Percentiles rank a stretch among this genome's conserved stretches.
Conservation (phyloP, 2,888 invertebrate genomes). For the Chymomyza caudatula region DNA sequence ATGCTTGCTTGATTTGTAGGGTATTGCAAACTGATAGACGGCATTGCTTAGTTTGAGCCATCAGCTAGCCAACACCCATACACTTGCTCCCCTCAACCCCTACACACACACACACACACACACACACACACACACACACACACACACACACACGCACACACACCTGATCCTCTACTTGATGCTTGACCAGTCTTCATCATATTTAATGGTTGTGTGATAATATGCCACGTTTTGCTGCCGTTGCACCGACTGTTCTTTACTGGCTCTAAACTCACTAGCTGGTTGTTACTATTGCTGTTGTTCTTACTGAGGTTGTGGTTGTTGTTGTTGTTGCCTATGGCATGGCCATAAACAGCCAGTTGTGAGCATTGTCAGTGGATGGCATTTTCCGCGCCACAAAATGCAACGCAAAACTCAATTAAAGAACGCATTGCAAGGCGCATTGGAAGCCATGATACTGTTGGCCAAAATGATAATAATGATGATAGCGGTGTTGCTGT, state of each 20-base stretch:
- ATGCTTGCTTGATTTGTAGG: neutral
- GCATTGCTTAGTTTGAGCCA: neutral
- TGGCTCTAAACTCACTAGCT: neutral
- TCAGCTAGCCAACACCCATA: neutral
- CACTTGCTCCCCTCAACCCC: neutral
- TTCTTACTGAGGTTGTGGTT: constrained; percentile 4
- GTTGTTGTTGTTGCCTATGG: constrained; percentile 32
- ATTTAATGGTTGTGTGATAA: constrained; percentile 72
- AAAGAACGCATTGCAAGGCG: constrained; percentile 67
- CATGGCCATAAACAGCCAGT: constrained; percentile 66
- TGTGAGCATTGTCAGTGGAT: constrained; percentile 9
- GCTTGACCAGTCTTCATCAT: constrained; percentile 67
- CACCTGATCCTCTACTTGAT: neutral
- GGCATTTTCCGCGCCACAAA: constrained; percentile 33
- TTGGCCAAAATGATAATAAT: constrained; percentile 33
- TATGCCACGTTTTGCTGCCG: constrained; percentile 61
- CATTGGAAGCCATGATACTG: constrained; percentile 55
- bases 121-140: neutral
- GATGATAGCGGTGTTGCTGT: constrained; percentile 16
- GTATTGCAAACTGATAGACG: neutral
- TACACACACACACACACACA: neutral
- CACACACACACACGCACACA: neutral
- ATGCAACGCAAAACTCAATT: constrained; percentile 69
- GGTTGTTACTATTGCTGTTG: constrained; percentile 16
- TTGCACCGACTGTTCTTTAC: constrained; percentile 1